These are phyloP conservation scores for Bombus pyrosoma DNA, from an alignment of 1,140 invertebrate species.

Conservation along the genomic window DNA sequence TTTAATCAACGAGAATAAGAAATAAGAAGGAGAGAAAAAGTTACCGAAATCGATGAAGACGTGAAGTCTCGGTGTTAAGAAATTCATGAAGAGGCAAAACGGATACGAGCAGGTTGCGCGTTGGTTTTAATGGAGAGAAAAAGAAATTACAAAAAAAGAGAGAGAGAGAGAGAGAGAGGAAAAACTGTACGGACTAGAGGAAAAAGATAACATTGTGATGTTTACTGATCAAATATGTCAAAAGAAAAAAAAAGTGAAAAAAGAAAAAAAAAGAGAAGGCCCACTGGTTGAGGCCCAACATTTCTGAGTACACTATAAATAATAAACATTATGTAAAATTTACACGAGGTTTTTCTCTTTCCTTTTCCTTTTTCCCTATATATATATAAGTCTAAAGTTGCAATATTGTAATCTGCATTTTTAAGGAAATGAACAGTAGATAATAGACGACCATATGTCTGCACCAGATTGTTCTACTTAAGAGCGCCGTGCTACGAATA, in stretches of 20 bases:
- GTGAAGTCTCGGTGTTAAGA: neutral
- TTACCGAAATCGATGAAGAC: slow-evolving; percentile 1
- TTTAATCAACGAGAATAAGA: neutral
- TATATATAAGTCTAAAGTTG: neutral
- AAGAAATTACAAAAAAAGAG: slow-evolving; percentile 46
- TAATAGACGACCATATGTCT: too few species aligned
- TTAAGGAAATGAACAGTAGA: too few species aligned
- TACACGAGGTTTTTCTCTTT: slow-evolving; percentile 24
- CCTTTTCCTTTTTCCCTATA: neutral
- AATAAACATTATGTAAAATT: slow-evolving; percentile 80
- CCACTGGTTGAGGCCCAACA: slow-evolving; percentile 79
- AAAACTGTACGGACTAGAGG: slow-evolving; percentile 68
- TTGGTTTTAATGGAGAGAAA: slow-evolving; percentile 66
- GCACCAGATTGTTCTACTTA: too few species aligned
- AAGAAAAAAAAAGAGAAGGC: slow-evolving; percentile 69
- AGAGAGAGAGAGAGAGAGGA: slow-evolving; percentile 34
- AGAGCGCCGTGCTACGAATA: neutral
- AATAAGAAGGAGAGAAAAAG: neutral
- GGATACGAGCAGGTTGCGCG: slow-evolving; percentile 60
- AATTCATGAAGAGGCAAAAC: neutral
- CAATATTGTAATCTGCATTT: too few species aligned
- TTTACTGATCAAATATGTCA: slow-evolving; percentile 78
- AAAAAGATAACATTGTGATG: slow-evolving; percentile 78
- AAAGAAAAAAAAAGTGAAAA: slow-evolving; percentile 68
- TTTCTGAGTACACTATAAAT: slow-evolving; percentile 79